phyloP scores from a whole-genome alignment of 2,113 vertebrate genomes.

The Saguinus imperator region DNA sequence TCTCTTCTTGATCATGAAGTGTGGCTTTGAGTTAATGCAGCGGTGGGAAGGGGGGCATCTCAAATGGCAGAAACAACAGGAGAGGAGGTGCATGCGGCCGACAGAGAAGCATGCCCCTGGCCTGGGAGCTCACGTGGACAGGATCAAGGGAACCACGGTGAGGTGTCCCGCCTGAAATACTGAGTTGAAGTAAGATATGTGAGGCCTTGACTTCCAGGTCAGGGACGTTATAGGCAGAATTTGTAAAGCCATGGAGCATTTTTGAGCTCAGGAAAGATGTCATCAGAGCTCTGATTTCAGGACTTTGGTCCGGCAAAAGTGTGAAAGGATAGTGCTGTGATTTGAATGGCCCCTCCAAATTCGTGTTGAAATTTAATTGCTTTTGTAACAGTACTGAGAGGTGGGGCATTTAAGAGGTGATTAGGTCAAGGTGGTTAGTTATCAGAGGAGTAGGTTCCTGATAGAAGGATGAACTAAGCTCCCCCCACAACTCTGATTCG shows the following conservation, averaged over 20 bases:
- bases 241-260: background rate
- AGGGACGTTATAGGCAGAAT: background rate
- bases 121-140: background rate
- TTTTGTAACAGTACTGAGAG: background rate
- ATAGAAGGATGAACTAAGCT: background rate
- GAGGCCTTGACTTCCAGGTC: background rate
- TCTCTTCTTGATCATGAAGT: background rate
- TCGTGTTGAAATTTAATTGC: background rate
- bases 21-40: background rate
- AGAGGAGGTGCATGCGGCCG: accelerated
- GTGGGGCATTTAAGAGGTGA: background rate
- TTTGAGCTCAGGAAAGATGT: background rate
- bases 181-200: background rate
- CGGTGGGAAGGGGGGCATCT: background rate
- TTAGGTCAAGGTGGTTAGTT: background rate
- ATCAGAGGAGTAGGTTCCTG: background rate
- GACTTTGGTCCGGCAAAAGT: background rate
- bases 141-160: too few species aligned
- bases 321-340: background rate
- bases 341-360: background rate
- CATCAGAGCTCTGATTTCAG: background rate
- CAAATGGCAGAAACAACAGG: background rate
- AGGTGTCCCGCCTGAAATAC: background rate
- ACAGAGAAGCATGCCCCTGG: too few species aligned
- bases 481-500: background rate